These are phyloP conservation scores for Mustela lutreola DNA, from an alignment of 2,113 vertebrate species.

Conservation along the genomic window DNA sequence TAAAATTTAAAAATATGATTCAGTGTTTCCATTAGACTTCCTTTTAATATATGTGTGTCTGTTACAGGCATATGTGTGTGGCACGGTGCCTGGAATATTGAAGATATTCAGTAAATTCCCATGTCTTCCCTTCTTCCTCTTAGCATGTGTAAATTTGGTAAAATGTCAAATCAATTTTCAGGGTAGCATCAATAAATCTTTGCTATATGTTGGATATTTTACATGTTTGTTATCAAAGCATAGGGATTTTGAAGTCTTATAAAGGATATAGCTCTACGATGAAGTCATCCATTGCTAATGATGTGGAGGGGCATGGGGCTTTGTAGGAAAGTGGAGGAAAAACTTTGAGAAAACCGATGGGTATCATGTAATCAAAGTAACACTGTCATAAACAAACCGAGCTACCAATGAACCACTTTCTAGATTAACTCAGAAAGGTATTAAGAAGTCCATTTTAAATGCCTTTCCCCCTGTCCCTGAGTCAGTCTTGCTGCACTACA, in stretches of 20 bases:
- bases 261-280: not conserved
- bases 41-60: not conserved
- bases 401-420: not conserved
- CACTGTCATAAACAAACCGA: not conserved
- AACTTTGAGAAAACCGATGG: not conserved
- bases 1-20: not conserved
- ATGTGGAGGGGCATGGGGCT: not conserved
- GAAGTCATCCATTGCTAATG: not conserved
- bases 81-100: not conserved
- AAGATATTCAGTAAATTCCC: not conserved
- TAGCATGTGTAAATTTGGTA: not conserved
- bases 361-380: not conserved
- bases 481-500: not conserved
- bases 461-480: not conserved
- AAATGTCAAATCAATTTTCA: conserved; percentile 29
- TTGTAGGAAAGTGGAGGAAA: not conserved
- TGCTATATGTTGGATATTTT: not conserved
- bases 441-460: not conserved
- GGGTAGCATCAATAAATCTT: not conserved
- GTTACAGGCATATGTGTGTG: not conserved
- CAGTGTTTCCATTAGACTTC: not conserved
- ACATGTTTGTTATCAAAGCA: not conserved
- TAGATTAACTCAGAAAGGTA: conserved; percentile 39
- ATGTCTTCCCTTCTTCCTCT: not conserved
- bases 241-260: not conserved